These are phyloP conservation scores for Plagodis pulveraria DNA, from an alignment of 2,888 invertebrate species.

Conservation along the genomic window DNA sequence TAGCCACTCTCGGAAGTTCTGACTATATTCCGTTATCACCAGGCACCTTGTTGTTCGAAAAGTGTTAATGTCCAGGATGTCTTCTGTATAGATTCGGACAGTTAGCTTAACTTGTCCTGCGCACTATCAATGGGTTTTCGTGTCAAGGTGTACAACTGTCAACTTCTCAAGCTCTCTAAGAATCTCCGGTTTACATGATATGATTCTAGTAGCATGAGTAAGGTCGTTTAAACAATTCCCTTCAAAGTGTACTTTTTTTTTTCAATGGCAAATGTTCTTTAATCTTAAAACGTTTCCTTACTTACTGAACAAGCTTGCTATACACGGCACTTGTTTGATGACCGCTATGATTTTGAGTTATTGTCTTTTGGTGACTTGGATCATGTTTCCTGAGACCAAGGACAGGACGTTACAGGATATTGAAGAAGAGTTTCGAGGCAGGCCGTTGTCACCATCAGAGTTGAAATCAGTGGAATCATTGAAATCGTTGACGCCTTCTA, in stretches of 20 bases:
- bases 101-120: no score
- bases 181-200: no score
- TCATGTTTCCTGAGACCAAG: constrained; percentile 68
- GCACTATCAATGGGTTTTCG: no score
- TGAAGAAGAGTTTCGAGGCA: constrained; percentile 69
- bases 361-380: constrained; percentile 55
- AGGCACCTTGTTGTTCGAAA: no score
- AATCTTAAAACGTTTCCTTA: constrained; percentile 63
- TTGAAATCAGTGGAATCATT: constrained; percentile 56
- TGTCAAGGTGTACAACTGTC: no score
- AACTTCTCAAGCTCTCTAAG: no score
- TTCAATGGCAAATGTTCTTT: constrained; percentile 62
- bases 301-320: constrained; percentile 53
- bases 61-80: no score
- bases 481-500: constrained; percentile 50
- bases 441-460: constrained; percentile 50
- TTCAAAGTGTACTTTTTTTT: constrained; percentile 57
- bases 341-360: constrained; percentile 58
- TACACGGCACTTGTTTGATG: constrained; percentile 60
- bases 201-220: no score
- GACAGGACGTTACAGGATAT: constrained; percentile 72
- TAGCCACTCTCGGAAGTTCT: no score
- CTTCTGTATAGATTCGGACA: no score
- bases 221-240: no score
- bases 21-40: no score